These are phyloP conservation scores for Achroia grisella DNA, from an alignment of 1,140 invertebrate genomes.

Conservation along the genomic window DNA sequence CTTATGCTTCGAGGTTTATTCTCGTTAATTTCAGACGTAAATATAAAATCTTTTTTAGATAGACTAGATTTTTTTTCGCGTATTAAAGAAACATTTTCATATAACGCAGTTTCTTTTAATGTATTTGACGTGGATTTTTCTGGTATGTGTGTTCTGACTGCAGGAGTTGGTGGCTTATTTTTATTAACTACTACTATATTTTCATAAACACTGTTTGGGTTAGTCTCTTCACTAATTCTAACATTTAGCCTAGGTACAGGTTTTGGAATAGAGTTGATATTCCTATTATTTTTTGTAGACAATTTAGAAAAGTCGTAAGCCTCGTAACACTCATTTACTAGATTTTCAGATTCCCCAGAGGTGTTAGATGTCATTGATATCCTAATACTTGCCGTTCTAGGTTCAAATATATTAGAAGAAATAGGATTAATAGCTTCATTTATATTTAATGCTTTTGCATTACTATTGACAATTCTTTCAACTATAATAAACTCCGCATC, in stretches of 20 bases:
- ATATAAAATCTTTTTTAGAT: constrained; percentile 30
- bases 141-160: constrained; percentile 47
- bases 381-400: constrained; percentile 23
- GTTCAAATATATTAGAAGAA: constrained; percentile 50
- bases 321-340: constrained; percentile 63
- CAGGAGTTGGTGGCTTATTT: constrained; percentile 39
- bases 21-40: constrained; percentile 8
- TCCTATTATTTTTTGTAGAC: constrained; percentile 11
- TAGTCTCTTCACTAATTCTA: constrained; percentile 7
- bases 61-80: constrained; percentile 37
- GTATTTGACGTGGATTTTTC: constrained; percentile 22
- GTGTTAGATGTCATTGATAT: constrained; percentile 29
- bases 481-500: constrained; percentile 25
- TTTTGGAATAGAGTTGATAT: constrained; percentile 26
- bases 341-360: constrained; percentile 40
- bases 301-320: constrained; percentile 44
- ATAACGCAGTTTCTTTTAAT: constrained; percentile 28
- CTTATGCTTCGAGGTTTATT: constrained; percentile 31
- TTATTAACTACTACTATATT: constrained; percentile 40
- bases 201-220: constrained; percentile 47
- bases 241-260: constrained; percentile 42
- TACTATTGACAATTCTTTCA: constrained; percentile 27
- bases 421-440: constrained; percentile 40
- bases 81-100: constrained; percentile 48
- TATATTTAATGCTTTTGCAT: constrained; percentile 9